Conservation (phyloP, 2,113 vertebrate species). For the Labeo catla region DNA sequence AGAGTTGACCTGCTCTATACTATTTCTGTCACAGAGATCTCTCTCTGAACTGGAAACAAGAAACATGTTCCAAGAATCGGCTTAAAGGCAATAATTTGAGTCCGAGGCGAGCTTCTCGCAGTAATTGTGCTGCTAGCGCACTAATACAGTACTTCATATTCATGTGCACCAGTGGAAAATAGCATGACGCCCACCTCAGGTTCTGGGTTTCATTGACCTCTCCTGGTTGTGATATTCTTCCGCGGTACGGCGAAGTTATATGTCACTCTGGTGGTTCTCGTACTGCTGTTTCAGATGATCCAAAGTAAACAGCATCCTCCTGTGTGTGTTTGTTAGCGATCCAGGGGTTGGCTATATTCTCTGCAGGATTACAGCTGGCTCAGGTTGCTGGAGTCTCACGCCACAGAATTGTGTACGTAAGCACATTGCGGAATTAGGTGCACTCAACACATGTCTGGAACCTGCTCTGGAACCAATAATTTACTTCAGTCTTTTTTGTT, state of each 20-base stretch:
- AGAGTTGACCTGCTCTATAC: background rate
- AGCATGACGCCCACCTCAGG: background rate
- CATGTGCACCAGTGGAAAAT: background rate
- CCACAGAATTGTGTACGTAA: constrained; percentile 31
- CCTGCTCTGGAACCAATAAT: constrained; percentile 23
- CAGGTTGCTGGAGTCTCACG: constrained; percentile 22
- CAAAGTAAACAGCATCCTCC: constrained; percentile 10
- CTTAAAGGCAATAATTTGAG: background rate
- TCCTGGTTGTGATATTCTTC: background rate
- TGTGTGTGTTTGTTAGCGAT: constrained; percentile 23
- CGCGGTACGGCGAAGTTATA: background rate
- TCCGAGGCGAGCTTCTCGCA: background rate
- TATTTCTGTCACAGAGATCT: constrained; percentile 7
- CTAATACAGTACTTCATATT: background rate
- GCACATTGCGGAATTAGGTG: constrained; percentile 43
- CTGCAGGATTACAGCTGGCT: constrained; percentile 32
- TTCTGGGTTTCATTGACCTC: background rate
- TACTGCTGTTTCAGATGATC: background rate
- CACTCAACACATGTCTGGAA: constrained; percentile 52
- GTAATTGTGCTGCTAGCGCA: background rate
- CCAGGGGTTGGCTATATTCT: constrained; percentile 42
- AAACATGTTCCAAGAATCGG: constrained; percentile 21
- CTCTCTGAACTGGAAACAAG: background rate
- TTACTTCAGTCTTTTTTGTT: constrained; percentile 26
- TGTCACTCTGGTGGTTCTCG: background rate